Conservation (phyloP, 30 jellyfish, hydroid and myxozoan species). For the Aurelia sp. region DNA sequence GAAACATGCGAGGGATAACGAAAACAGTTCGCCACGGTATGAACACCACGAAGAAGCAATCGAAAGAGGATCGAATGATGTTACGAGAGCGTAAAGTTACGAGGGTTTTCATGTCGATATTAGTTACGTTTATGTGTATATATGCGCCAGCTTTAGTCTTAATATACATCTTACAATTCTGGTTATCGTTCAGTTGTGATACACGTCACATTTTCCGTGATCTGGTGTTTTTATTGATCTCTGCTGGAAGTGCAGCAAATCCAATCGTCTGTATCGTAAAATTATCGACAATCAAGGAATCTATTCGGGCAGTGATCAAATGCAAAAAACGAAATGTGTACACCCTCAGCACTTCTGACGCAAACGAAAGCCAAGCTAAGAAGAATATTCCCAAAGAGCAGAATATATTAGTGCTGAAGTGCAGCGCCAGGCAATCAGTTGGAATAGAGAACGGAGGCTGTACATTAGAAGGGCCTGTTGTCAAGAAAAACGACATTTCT, state of each 20-base stretch:
- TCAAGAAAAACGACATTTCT: no score
- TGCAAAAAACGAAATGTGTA: background rate
- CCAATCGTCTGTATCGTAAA: conserved; percentile 92
- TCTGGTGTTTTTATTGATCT: conserved; percentile 64
- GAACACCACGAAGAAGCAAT: conserved; percentile 1
- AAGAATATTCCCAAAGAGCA: no score
- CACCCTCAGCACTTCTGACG: background rate
- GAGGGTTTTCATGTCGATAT: conserved; percentile 63
- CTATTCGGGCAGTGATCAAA: conserved; percentile 40
- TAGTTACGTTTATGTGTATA: conserved; percentile 55
- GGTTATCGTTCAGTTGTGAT: conserved; percentile 83
- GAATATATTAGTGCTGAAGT: background rate
- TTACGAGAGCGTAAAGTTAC: conserved; percentile 72
- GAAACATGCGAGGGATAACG: conserved; percentile 22
- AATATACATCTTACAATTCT: conserved; percentile 82
- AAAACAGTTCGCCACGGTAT: background rate
- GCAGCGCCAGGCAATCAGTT: background rate
- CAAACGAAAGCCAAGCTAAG: conserved; percentile 1
- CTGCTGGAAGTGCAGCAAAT: conserved; percentile 85
- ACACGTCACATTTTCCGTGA: conserved; percentile 90
- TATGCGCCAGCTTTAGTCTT: conserved; percentile 79
- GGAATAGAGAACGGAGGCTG: background rate
- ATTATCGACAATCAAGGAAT: conserved; percentile 75
- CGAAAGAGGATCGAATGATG: background rate
- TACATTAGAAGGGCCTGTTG: background rate